A percentile compares a stretch with the other conserved stretches of the same genome.
These are phyloP conservation scores for Columbina picui DNA, from an alignment of 2,113 vertebrate genomes.

Conservation along the genomic window DNA sequence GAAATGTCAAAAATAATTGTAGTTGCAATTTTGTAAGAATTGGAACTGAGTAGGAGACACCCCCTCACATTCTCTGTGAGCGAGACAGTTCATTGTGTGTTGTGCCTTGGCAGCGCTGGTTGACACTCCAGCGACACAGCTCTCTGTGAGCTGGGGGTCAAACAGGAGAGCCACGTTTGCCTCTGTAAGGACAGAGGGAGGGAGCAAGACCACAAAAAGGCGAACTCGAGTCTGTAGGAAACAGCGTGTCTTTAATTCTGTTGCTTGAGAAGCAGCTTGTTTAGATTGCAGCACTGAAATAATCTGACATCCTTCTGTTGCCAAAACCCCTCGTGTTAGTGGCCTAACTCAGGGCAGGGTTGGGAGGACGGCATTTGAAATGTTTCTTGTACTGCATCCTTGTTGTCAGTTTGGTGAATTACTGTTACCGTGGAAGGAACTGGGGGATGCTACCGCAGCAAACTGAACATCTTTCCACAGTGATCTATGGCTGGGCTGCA, in stretches of 20 bases:
- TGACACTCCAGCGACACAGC: neutral
- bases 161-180: neutral
- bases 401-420: neutral
- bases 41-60: neutral
- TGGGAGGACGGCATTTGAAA: neutral
- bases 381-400: neutral
- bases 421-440: neutral
- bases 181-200: neutral
- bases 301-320: neutral
- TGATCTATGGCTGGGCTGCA: neutral
- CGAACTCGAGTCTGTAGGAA: neutral
- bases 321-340: neutral
- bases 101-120: neutral
- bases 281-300: neutral
- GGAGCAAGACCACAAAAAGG: neutral
- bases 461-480: neutral
- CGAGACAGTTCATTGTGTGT: neutral
- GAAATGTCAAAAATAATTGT: slow-evolving; percentile 42
- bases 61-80: neutral
- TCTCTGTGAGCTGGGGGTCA: neutral
- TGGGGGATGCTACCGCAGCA: neutral
- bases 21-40: neutral
- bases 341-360: neutral
- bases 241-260: neutral
- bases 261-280: neutral